These are phyloP conservation scores for Drosophila bipectinata DNA, from an alignment of 1,140 invertebrate species.

Conservation along the genomic window DNA sequence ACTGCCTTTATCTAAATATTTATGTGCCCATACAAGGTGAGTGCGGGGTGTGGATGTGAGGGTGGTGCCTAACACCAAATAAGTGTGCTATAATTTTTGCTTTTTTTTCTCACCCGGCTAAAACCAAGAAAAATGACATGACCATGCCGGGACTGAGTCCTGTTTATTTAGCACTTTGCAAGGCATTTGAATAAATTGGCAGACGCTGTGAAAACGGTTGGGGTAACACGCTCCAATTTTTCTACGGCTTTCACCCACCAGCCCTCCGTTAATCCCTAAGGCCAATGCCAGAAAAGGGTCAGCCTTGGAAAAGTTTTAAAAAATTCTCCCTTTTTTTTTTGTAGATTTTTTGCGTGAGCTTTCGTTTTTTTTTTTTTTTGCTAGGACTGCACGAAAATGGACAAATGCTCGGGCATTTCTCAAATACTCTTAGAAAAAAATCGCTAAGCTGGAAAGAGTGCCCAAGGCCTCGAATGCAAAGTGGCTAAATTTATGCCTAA, in stretches of 20 bases:
- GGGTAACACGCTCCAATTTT: slow-evolving; percentile 71
- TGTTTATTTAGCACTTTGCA: slow-evolving; percentile 82
- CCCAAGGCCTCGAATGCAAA: slow-evolving; percentile 52
- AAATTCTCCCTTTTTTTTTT: slow-evolving; percentile 30
- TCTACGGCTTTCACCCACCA: slow-evolving; percentile 43
- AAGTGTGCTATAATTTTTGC: slow-evolving; percentile 45
- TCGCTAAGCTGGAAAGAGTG: slow-evolving; percentile 49
- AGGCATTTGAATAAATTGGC: slow-evolving; percentile 82
- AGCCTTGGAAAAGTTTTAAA: slow-evolving; percentile 56
- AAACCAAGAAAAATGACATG: slow-evolving; percentile 71
- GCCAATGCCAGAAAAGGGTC: slow-evolving; percentile 73
- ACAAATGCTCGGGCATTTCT: slow-evolving; percentile 76
- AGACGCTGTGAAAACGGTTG: slow-evolving; percentile 52
- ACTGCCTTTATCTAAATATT: slow-evolving; percentile 98
- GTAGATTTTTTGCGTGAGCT: slow-evolving; percentile 32
- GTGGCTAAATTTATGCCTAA: slow-evolving; percentile 75
- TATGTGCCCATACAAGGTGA: slow-evolving; percentile 97
- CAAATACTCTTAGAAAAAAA: slow-evolving; percentile 49
- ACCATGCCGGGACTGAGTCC: slow-evolving; percentile 66
- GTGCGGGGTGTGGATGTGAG: slow-evolving; percentile 9
- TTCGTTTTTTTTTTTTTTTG: slow-evolving; percentile 21
- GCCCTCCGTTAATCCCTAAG: slow-evolving; percentile 63
- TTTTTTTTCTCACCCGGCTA: slow-evolving; percentile 21
- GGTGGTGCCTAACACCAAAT: slow-evolving; percentile 27
- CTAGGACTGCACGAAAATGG: slow-evolving; percentile 44